Conservation (phyloP, 2,113 vertebrate genomes). For the Corythornis vintsioides region DNA sequence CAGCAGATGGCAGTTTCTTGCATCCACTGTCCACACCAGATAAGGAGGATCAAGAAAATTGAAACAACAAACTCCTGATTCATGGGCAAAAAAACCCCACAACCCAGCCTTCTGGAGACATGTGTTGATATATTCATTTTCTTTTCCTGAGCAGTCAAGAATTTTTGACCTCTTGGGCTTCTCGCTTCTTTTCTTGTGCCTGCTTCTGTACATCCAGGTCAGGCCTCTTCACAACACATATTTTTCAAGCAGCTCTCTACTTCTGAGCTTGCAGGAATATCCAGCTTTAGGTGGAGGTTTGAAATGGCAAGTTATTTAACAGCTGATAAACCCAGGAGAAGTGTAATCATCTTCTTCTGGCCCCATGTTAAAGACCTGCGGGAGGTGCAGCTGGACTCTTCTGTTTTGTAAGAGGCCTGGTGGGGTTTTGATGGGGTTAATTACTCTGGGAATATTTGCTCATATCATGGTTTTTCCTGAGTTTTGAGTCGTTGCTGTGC, state of each 20-base stretch:
- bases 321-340: constrained; percentile 14
- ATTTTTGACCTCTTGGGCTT: not conserved
- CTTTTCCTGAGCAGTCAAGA: not conserved
- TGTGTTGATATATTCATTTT: no score
- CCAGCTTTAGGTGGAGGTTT: not conserved
- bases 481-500: not conserved
- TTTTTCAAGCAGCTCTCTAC: not conserved
- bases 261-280: not conserved
- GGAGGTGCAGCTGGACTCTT: constrained; percentile 8
- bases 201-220: rapidly evolving
- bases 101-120: not conserved
- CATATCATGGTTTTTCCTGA: not conserved
- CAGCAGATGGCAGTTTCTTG: not conserved
- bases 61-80: not conserved
- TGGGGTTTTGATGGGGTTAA: constrained; percentile 21
- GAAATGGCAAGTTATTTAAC: not conserved
- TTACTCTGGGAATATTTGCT: constrained; percentile 12
- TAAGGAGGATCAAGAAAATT: not conserved
- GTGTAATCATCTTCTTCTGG: constrained; percentile 34
- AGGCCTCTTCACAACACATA: rapidly evolving
- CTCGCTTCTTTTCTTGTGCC: not conserved
- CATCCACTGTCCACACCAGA: not conserved
- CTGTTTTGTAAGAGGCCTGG: constrained; percentile 34
- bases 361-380: constrained; percentile 3
- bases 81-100: not conserved